Base-by-base conservation (phyloP, 2,797 vertebrate species). In the Arnoldichthys spilopterus region DNA sequence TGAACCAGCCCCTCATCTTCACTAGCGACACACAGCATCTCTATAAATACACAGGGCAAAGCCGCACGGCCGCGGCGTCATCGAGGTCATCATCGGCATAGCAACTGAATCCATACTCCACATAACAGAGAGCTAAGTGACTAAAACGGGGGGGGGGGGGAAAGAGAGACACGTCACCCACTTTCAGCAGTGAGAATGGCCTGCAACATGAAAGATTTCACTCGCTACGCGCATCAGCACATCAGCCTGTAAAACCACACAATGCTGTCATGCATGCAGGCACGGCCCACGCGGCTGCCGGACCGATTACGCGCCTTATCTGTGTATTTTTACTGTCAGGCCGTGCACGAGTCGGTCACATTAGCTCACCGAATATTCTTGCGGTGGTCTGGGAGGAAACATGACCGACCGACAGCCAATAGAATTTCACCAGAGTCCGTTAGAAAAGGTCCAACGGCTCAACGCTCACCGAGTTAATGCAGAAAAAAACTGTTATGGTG, bases 11-110 rank as follows among this genome's bases (percentile, higher is more conserved):
- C 45, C 64, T 74, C 26, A 54, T 62, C 20, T n/a, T 79, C 49
- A 51, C 61, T 28, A 68, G 63, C 28, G 53, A 78, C 53, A 51
- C 18, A 22, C 20, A 59, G 62, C 37, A 63, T 61, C 59, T 77
- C 83, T 84, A 77, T 81, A 70, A 70, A 77, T 82, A 78, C 61
- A 71, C 34, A 59, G 30, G 16, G 71, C 51, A n/a, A 80, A 83
- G 47, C 79, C 76, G 69, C 79, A 79, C 13, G 77, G 77, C 30
- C 58, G n/a, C 51, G 47, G 18, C 43, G 74, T 80, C 58, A 79
- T 53, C 58, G 2, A 59, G 49, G 70, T 73, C 69, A 78, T 40
- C 49, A 64, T 68, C 26, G 3, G 43, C 74, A 74, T 78, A 47
- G 79, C 81, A 84, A 85, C 66, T 11, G 43, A 62, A 68, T 68